These are phyloP conservation scores for Drosophila ezoana DNA, from an alignment of 2,888 invertebrate genomes.

Conservation along the genomic window DNA sequence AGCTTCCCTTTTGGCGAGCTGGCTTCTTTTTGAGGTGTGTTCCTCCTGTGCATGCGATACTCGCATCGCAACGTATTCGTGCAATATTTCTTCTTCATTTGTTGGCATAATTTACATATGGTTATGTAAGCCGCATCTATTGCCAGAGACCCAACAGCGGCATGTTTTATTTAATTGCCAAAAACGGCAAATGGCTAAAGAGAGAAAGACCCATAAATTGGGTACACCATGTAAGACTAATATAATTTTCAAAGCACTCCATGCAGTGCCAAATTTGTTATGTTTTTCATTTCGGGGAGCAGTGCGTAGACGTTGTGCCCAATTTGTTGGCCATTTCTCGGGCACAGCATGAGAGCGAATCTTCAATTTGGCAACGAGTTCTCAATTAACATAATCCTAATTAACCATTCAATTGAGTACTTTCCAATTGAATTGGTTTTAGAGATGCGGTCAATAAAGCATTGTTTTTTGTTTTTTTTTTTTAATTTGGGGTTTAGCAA, in stretches of 20 bases:
- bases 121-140: slow-evolving; percentile 67
- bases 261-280: background rate
- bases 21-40: slow-evolving; percentile 68
- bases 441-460: background rate
- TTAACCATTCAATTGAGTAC: slow-evolving; percentile 23
- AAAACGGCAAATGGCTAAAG: slow-evolving; percentile 44
- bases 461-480: background rate
- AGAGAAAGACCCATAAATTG: slow-evolving; percentile 59
- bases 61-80: slow-evolving; percentile 38
- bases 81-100: slow-evolving; percentile 78
- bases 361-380: slow-evolving; percentile 29
- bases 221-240: slow-evolving; percentile 56
- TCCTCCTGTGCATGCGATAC: slow-evolving; percentile 55
- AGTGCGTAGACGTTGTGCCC: slow-evolving; percentile 30
- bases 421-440: slow-evolving; percentile 23
- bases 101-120: slow-evolving; percentile 74
- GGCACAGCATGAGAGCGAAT: slow-evolving; percentile 35
- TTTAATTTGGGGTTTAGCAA: slow-evolving; percentile 25
- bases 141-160: slow-evolving; percentile 55
- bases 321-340: slow-evolving; percentile 35
- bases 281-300: slow-evolving; percentile 11
- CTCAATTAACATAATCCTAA: slow-evolving; percentile 31
- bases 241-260: slow-evolving; percentile 38
- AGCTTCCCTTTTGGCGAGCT: slow-evolving; percentile 48
- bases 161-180: slow-evolving; percentile 80